phyloP scores from a whole-genome alignment of 2,113 vertebrate species.

The Malurus elegans region DNA sequence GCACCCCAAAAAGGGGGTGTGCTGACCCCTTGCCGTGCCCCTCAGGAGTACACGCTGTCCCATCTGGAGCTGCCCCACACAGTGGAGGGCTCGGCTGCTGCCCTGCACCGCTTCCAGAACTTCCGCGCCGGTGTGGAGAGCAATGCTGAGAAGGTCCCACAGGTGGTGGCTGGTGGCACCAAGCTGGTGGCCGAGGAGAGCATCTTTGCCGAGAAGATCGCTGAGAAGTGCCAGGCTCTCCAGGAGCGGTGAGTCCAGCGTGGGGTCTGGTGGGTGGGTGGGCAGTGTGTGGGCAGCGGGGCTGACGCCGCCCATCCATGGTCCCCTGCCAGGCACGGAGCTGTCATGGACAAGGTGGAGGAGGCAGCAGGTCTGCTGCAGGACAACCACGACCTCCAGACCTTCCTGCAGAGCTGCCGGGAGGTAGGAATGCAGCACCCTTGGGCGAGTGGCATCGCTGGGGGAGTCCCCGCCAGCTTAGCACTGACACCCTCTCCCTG shows the following conservation, averaged over 20 bases:
- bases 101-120: slow-evolving; percentile 88
- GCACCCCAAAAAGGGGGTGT: rapidly evolving
- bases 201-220: slow-evolving; percentile 83
- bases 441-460: rapidly evolving
- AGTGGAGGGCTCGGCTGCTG: slow-evolving; percentile 82
- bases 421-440: slow-evolving; percentile 77
- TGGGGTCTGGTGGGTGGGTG: rapidly evolving
- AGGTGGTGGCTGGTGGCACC: slow-evolving; percentile 76
- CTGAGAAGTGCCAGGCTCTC: slow-evolving; percentile 85
- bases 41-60: slow-evolving; percentile 89
- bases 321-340: slow-evolving; percentile 71
- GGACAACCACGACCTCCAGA: slow-evolving; percentile 89
- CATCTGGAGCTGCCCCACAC: slow-evolving; percentile 85
- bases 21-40: rapidly evolving
- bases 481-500: background rate
- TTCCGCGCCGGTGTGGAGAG: slow-evolving; percentile 83
- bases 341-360: slow-evolving; percentile 75
- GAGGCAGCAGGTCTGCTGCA: slow-evolving; percentile 78
- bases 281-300: rapidly evolving
- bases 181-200: slow-evolving; percentile 84
- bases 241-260: slow-evolving; percentile 75
- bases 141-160: slow-evolving; percentile 84
- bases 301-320: background rate
- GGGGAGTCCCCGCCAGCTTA: rapidly evolving
- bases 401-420: slow-evolving; percentile 91